A percentile compares a stretch with the other conserved stretches of the same genome.
Conservation (phyloP, 2,797 vertebrate species). For the Adrianichthys oophorus region DNA sequence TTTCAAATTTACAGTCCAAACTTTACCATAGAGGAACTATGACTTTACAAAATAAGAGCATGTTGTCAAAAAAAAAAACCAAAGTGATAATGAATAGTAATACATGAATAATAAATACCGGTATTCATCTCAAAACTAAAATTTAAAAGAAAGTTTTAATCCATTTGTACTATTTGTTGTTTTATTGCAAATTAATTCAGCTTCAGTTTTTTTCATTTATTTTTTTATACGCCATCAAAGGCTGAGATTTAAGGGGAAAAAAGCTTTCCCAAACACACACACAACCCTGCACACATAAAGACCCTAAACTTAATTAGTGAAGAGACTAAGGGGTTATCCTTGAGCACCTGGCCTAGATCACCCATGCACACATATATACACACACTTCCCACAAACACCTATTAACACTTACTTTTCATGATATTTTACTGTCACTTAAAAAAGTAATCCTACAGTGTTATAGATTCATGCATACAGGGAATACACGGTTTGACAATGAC, state of each 20-base stretch:
- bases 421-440: background rate
- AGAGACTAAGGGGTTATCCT: constrained; percentile 63
- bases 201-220: constrained; percentile 1
- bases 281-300: constrained; percentile 56
- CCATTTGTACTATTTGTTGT: too few species aligned
- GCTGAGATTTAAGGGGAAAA: constrained; percentile 30
- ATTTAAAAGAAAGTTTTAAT: background rate
- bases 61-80: background rate
- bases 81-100: background rate
- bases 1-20: constrained; percentile 25
- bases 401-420: constrained; percentile 7
- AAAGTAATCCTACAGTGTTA: too few species aligned
- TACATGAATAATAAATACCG: background rate
- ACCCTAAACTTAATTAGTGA: constrained; percentile 80
- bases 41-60: background rate
- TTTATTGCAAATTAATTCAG: background rate
- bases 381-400: constrained; percentile 21
- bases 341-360: constrained; percentile 75
- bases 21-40: background rate
- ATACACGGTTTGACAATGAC: background rate
- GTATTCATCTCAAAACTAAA: too few species aligned
- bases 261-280: constrained; percentile 54
- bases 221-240: constrained; percentile 6
- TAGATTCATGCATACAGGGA: background rate
- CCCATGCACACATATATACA: constrained; percentile 10